These are phyloP conservation scores for Pterocles gutturalis DNA, from an alignment of 2,113 vertebrate genomes.

Conservation along the genomic window DNA sequence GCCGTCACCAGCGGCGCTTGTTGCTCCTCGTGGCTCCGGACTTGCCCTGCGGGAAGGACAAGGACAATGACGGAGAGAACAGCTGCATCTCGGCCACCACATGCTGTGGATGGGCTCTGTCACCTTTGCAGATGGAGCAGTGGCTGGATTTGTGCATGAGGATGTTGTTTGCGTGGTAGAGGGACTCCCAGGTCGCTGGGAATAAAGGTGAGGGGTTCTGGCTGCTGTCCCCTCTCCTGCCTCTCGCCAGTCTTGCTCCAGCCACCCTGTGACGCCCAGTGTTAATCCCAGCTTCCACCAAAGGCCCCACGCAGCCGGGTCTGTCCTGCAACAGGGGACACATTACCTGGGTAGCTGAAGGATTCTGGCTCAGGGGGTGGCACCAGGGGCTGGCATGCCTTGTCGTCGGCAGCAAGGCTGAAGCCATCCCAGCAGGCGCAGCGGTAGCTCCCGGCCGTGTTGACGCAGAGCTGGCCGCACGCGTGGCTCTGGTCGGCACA, in stretches of 20 bases:
- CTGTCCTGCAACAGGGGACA: rapidly evolving
- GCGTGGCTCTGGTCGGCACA: slow-evolving; percentile 68
- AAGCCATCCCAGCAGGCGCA: slow-evolving; percentile 83
- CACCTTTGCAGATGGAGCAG: not conserved
- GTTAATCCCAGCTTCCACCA: not conserved
- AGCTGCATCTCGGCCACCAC: rapidly evolving
- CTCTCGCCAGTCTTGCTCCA: not conserved
- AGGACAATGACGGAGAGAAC: not conserved
- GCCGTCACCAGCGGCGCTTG: slow-evolving; percentile 78
- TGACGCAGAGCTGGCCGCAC: slow-evolving; percentile 85
- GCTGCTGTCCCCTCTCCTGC: not conserved
- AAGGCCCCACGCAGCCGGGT: not conserved
- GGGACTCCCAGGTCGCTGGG: not conserved
- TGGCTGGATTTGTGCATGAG: not conserved
- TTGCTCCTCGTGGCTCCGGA: not conserved
- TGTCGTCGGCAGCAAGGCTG: slow-evolving; percentile 67
- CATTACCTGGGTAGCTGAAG: slow-evolving; percentile 61
- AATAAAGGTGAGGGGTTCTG: not conserved
- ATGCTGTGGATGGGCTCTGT: not conserved
- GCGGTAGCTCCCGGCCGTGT: slow-evolving; percentile 84
- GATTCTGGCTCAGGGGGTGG: not conserved
- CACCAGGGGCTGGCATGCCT: slow-evolving; percentile 63
- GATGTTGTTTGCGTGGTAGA: not conserved
- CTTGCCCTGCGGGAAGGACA: not conserved
- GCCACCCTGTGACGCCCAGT: not conserved